These are phyloP conservation scores for Porites rus DNA, from an alignment of 92 coral and sea anemone genomes.

Conservation along the genomic window DNA sequence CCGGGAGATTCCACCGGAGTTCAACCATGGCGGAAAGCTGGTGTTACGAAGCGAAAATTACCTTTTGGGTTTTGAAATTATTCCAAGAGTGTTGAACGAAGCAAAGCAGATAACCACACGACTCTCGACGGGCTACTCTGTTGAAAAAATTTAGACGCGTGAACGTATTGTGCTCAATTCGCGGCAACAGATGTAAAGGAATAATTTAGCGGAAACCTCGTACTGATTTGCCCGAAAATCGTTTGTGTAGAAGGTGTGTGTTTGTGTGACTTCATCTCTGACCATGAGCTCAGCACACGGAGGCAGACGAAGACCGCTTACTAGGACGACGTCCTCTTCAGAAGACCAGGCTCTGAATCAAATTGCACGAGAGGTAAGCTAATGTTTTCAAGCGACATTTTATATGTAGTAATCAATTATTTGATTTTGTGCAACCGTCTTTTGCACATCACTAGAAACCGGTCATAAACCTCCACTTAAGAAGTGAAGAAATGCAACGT, in stretches of 20 bases:
- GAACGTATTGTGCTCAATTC: slow-evolving; percentile 58
- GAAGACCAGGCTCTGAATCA: slow-evolving; percentile 99
- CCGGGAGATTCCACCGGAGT: slow-evolving; percentile 82
- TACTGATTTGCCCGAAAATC: slow-evolving; percentile 79
- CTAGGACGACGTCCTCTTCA: slow-evolving; percentile 83
- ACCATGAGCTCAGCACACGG: slow-evolving; percentile 92
- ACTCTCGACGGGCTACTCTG: slow-evolving; percentile 42
- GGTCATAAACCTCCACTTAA: neutral
- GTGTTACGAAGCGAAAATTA: slow-evolving; percentile 50
- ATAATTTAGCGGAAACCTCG: slow-evolving; percentile 51
- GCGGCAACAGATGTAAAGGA: slow-evolving; percentile 79
- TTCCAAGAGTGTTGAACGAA: slow-evolving; percentile 45
- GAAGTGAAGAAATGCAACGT: neutral
- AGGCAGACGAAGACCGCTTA: slow-evolving; percentile 91
- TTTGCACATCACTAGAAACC: neutral
- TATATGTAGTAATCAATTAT: neutral
- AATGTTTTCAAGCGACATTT: neutral
- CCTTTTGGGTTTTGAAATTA: slow-evolving; percentile 54
- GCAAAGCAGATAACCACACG: slow-evolving; percentile 52
- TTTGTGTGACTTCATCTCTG: slow-evolving; percentile 43
- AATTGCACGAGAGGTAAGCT: slow-evolving; percentile 96
- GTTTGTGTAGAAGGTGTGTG: slow-evolving; percentile 36
- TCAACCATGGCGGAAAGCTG: slow-evolving; percentile 89
- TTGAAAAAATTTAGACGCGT: slow-evolving; percentile 45
- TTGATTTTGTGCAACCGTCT: neutral